These are phyloP conservation scores for Rhineura floridana DNA, from an alignment of 2,113 vertebrate genomes.

Conservation along the genomic window DNA sequence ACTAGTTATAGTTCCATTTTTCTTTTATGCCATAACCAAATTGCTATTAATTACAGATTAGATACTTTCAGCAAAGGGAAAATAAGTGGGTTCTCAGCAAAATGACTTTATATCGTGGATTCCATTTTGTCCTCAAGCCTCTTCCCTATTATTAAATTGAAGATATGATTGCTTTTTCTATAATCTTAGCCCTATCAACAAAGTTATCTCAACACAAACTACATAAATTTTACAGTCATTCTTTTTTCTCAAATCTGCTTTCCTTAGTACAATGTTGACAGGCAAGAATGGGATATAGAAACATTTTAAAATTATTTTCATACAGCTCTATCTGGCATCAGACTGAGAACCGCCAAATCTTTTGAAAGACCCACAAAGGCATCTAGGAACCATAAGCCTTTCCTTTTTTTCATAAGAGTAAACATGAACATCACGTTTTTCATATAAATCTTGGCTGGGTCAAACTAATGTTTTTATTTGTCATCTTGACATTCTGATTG, in stretches of 20 bases:
- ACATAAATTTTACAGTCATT: not conserved
- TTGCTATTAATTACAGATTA: not conserved
- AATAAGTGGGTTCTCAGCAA: accelerated
- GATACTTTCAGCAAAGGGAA: not conserved
- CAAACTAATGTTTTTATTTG: constrained; percentile 5
- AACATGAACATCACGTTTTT: accelerated
- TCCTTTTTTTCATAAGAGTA: not conserved
- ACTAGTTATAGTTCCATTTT: not conserved
- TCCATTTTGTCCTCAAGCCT: not conserved
- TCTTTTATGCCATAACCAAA: not conserved
- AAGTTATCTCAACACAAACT: not conserved
- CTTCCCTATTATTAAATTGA: not conserved
- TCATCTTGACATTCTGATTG: constrained; percentile 11
- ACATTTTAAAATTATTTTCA: constrained; percentile 14
- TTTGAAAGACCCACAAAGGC: not conserved
- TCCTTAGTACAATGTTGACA: accelerated
- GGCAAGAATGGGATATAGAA: not conserved
- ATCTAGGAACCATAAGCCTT: not conserved
- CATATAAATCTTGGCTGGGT: not conserved
- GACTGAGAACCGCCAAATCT: not conserved
- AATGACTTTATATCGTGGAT: not conserved
- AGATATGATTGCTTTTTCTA: not conserved
- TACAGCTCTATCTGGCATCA: constrained; percentile 5
- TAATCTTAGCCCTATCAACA: not conserved
- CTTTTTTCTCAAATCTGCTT: not conserved